These are phyloP conservation scores for Coptotermes formosanus DNA, from an alignment of 1,140 invertebrate genomes.

Conservation along the genomic window DNA sequence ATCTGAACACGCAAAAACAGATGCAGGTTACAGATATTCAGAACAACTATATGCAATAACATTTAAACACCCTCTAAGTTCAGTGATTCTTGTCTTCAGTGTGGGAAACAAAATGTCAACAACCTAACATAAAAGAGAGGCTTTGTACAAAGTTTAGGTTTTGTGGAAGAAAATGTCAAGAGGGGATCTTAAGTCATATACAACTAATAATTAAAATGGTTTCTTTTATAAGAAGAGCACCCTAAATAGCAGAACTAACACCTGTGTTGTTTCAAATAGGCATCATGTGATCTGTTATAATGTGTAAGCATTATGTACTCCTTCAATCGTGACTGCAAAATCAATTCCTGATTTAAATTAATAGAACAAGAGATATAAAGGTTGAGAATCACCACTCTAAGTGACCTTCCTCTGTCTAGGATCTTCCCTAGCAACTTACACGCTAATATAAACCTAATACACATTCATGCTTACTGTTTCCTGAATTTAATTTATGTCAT, in stretches of 20 bases:
- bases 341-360: background rate
- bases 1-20: background rate
- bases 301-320: background rate
- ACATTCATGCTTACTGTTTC: background rate
- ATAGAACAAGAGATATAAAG: background rate
- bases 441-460: background rate
- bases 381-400: background rate
- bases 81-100: background rate
- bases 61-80: background rate
- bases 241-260: background rate
- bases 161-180: background rate
- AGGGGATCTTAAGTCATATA: background rate
- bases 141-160: background rate
- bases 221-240: background rate
- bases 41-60: background rate
- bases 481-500: background rate
- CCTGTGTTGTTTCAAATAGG: background rate
- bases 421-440: background rate
- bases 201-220: background rate
- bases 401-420: background rate
- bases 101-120: background rate
- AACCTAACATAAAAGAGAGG: background rate
- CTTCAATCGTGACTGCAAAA: background rate
- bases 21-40: background rate
- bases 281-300: background rate